These are phyloP conservation scores for Cotesia glomerata DNA, from an alignment of 1,140 invertebrate species.

Conservation along the genomic window DNA sequence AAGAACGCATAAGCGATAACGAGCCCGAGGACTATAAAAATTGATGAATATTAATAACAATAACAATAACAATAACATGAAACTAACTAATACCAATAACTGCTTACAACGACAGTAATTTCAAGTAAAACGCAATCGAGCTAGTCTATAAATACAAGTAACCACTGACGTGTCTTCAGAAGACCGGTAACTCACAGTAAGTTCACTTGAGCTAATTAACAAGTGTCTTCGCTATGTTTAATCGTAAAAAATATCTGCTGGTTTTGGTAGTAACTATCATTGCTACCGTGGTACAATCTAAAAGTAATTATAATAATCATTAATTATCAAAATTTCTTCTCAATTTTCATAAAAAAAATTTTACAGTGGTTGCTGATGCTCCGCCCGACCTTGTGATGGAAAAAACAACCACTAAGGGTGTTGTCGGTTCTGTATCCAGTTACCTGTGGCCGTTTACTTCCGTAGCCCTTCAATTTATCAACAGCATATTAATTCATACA, in stretches of 20 bases:
- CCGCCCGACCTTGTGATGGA: not conserved
- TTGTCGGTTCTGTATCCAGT: conserved; percentile 7
- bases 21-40: not conserved
- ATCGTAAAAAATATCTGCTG: conserved; percentile 12
- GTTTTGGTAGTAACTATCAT: not conserved
- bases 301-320: conserved; percentile 15
- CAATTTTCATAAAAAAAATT: not conserved
- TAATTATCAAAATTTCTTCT: not conserved
- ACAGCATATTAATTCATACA: conserved; percentile 24
- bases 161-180: conserved; percentile 14
- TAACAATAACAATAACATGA: conserved; percentile 4
- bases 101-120: not conserved
- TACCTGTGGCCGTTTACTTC: conserved; percentile 10
- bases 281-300: not conserved
- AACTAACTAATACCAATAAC: not conserved
- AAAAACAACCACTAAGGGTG: conserved; percentile 15
- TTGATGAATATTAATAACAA: not conserved
- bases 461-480: conserved; percentile 10
- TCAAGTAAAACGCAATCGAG: not conserved
- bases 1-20: not conserved
- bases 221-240: conserved; percentile 16
- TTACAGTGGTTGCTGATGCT: not conserved
- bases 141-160: conserved; percentile 25
- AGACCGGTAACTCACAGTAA: conserved; percentile 11
- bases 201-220: not conserved